phyloP scores from a whole-genome alignment of 2,113 vertebrate genomes.

The Mormoops blainvillei region DNA sequence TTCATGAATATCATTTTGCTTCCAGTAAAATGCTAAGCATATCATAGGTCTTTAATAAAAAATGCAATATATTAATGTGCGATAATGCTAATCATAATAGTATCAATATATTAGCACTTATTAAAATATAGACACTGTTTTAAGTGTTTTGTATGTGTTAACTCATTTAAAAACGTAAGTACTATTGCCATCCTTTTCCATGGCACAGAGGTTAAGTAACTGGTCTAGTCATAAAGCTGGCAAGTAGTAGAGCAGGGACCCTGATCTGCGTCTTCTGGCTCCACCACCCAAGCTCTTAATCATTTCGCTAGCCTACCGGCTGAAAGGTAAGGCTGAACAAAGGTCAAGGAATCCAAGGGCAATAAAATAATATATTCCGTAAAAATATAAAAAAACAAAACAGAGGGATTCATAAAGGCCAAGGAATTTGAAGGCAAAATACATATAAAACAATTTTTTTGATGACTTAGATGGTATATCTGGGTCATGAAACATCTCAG shows the following conservation, averaged over 20 bases:
- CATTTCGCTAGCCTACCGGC: not conserved
- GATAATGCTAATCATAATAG: not conserved
- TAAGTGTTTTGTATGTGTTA: not conserved
- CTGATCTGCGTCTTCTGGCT: not conserved
- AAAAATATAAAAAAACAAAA: not conserved
- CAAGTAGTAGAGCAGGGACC: not conserved
- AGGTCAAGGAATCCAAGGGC: not conserved
- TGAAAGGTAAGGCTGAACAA: not conserved
- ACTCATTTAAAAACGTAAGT: not conserved
- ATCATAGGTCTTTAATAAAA: not conserved
- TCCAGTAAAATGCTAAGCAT: not conserved
- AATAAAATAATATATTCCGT: not conserved
- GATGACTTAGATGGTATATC: not conserved
- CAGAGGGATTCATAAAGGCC: not conserved
- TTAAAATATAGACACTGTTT: not conserved
- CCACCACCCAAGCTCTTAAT: not conserved
- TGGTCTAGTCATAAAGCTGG: not conserved
- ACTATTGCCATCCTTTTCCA: not conserved
- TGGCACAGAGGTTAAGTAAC: not conserved
- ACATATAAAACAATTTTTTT: not conserved
- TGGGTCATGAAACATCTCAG: not conserved
- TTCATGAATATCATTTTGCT: not conserved
- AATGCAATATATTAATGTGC: not conserved
- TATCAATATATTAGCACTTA: not conserved
- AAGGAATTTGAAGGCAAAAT: not conserved